A percentile compares a stretch with the other conserved stretches of the same genome.
phyloP scores from a whole-genome alignment of 2,888 invertebrate species.

The Chironomus tentans region DNA sequence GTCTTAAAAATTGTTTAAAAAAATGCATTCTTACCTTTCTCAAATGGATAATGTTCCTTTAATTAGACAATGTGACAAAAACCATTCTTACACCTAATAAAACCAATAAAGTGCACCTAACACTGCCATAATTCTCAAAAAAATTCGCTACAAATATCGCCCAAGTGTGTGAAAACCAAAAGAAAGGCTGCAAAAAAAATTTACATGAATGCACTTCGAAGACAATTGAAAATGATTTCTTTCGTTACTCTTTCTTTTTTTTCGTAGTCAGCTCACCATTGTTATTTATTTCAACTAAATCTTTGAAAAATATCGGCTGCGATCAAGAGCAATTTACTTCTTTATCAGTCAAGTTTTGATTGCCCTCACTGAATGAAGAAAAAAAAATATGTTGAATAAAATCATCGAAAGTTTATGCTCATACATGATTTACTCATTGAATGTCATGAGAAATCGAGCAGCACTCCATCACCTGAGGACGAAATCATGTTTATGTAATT shows the following conservation, averaged over 20 bases:
- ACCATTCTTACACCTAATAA: too few species aligned
- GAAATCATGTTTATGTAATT: background rate
- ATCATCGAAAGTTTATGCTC: background rate
- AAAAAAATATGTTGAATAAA: background rate
- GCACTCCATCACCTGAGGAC: background rate
- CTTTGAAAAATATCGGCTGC: background rate
- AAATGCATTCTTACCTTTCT: too few species aligned
- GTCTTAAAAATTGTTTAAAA: too few species aligned
- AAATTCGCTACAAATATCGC: conserved; percentile 13
- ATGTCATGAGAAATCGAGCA: background rate
- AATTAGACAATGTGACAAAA: too few species aligned
- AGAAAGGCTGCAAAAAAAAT: background rate
- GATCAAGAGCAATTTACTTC: conserved; percentile 8
- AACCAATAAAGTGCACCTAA: too few species aligned
- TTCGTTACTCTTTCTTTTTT: background rate
- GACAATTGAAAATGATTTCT: conserved; percentile 5
- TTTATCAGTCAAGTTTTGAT: conserved; percentile 1
- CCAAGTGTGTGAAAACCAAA: conserved; percentile 18
- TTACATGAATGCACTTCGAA: background rate
- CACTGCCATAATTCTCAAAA: background rate
- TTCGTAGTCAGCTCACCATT: background rate
- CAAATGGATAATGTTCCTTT: too few species aligned
- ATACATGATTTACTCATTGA: background rate
- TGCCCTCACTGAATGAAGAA: background rate
- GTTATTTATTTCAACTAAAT: background rate